These are phyloP conservation scores for Troilus luridus DNA, from an alignment of 2,888 invertebrate genomes.

Conservation along the genomic window DNA sequence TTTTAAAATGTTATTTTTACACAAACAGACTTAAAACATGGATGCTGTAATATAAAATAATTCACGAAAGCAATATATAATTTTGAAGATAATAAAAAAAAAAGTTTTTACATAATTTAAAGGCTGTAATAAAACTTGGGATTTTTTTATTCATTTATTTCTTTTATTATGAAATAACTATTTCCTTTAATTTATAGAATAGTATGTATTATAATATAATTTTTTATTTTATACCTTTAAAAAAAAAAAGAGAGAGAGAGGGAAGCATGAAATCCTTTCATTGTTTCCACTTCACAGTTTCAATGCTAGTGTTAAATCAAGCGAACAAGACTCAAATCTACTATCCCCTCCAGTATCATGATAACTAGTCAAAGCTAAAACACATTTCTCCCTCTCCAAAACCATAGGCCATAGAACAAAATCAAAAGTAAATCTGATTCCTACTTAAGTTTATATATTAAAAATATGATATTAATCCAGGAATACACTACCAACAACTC, in stretches of 20 bases:
- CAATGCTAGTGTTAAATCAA: constrained; percentile 33
- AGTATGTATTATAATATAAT: not conserved
- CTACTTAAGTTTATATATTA: not conserved
- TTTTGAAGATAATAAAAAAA: not conserved
- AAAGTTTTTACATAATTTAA: not conserved
- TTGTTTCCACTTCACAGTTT: constrained; percentile 36
- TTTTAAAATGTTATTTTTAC: not conserved
- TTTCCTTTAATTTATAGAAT: no score
- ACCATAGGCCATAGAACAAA: not conserved
- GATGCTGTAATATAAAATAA: not conserved
- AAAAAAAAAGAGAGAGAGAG: not conserved
- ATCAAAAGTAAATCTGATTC: not conserved
- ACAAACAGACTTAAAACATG: not conserved
- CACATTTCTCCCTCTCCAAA: not conserved
- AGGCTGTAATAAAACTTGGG: not conserved
- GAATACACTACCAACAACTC: not conserved
- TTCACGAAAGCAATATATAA: not conserved
- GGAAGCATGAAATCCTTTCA: not conserved
- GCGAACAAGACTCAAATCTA: not conserved
- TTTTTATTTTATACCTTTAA: not conserved
- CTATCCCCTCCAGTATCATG: constrained; percentile 42
- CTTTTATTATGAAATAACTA: not conserved
- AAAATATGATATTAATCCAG: not conserved
- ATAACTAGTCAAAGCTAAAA: not conserved
- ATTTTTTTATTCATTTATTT: not conserved